Evolutionary conservation across 1,140 invertebrate genomes (phyloP).

Genomic region (Nomia melanderi): DNA sequence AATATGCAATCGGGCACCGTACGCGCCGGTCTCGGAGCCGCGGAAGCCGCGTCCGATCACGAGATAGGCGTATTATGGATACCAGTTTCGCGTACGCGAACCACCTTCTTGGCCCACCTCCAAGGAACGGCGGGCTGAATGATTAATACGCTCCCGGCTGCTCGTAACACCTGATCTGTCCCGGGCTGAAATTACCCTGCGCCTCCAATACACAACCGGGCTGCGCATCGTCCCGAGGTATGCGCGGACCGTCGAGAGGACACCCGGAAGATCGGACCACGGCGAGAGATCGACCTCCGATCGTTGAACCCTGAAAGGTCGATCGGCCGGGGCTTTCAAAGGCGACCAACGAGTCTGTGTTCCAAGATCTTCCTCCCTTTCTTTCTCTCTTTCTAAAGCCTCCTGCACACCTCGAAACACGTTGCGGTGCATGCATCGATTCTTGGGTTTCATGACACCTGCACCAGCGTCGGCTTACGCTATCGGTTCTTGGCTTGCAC

Average conservation of each 20-base stretch:
- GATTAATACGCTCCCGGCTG: slow-evolving; percentile 64
- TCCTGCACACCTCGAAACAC: no score
- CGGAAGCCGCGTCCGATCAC: slow-evolving; percentile 66
- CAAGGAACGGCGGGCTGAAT: slow-evolving; percentile 35
- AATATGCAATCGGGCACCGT: slow-evolving; percentile 73
- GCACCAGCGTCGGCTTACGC: no score
- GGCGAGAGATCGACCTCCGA: slow-evolving; percentile 50
- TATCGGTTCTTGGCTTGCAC: no score
- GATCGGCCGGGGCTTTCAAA: slow-evolving; percentile 26
- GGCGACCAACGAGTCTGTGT: background rate
- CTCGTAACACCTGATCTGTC: slow-evolving; percentile 70
- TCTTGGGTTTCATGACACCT: no score
- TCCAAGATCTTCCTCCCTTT: no score
- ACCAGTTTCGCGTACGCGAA: slow-evolving; percentile 65
- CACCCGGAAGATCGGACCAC: slow-evolving; percentile 63
- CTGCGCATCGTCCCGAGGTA: slow-evolving; percentile 14
- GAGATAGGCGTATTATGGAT: slow-evolving; percentile 76
- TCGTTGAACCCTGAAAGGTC: slow-evolving; percentile 56
- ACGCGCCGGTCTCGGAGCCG: slow-evolving; percentile 59
- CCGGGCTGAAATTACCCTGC: slow-evolving; percentile 61
- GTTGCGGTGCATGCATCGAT: no score
- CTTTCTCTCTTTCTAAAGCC: no score
- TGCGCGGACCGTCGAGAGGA: slow-evolving; percentile 19
- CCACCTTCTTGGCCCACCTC: slow-evolving; percentile 35
- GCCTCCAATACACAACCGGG: slow-evolving; percentile 40